These are phyloP conservation scores for Cherax destructor DNA, from an alignment of 1,140 invertebrate genomes.

Conservation along the genomic window DNA sequence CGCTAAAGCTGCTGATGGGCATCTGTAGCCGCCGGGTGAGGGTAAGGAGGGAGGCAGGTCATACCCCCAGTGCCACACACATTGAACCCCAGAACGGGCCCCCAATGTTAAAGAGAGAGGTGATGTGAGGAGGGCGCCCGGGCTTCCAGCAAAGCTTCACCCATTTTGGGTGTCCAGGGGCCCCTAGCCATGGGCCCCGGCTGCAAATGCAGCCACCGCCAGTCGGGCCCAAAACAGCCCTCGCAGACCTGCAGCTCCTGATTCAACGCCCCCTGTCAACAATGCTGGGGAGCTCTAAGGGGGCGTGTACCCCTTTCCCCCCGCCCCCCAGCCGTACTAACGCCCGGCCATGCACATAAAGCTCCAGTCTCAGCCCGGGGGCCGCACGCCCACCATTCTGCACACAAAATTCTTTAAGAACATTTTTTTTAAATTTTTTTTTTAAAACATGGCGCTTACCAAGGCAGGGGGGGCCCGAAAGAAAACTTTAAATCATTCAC, in stretches of 20 bases:
- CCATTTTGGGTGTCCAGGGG: slow-evolving; percentile 48
- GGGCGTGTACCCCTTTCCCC: slow-evolving; percentile 45
- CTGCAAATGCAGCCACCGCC: slow-evolving; percentile 48
- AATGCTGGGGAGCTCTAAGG: slow-evolving; percentile 35
- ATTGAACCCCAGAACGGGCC: slow-evolving; percentile 22
- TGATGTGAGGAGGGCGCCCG: slow-evolving; percentile 31
- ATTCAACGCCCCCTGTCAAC: slow-evolving; percentile 31
- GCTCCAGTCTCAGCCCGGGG: slow-evolving; percentile 38
- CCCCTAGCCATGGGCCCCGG: slow-evolving; percentile 35
- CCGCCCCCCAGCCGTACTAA: slow-evolving; percentile 10
- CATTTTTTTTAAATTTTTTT: too few species aligned
- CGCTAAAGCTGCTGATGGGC: slow-evolving; percentile 29
- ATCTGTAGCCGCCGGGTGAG: slow-evolving; percentile 52
- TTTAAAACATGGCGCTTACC: too few species aligned
- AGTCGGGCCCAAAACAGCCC: slow-evolving; percentile 44
- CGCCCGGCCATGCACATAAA: slow-evolving; percentile 26
- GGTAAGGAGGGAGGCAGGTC: slow-evolving; percentile 19
- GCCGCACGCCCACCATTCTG: slow-evolving; percentile 58
- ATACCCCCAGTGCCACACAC: slow-evolving; percentile 22
- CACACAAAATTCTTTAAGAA: too few species aligned
- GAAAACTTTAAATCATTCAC: too few species aligned
- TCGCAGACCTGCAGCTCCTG: slow-evolving; percentile 33
- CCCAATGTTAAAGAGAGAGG: slow-evolving; percentile 34
- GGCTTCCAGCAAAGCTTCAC: slow-evolving; percentile 43
- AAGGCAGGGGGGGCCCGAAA: too few species aligned